phyloP scores from a whole-genome alignment of 37 sponge, comb jelly and placozoan species.

The Haliclona indistincta region DNA sequence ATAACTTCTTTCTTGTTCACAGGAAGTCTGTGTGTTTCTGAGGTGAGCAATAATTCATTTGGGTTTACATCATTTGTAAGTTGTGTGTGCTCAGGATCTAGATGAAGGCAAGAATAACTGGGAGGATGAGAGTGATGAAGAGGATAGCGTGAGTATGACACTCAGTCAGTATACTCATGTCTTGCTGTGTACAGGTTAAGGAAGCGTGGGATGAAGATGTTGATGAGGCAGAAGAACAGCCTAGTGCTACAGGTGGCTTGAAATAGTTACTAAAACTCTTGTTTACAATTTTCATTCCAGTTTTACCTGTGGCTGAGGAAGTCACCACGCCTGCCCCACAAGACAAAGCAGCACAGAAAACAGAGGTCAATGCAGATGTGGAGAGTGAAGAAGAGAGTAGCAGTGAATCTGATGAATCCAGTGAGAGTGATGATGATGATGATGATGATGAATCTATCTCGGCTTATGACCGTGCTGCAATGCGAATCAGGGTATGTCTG shows the following conservation, averaged over 20 bases:
- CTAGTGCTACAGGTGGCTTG: not conserved
- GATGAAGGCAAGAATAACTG: constrained; percentile 10
- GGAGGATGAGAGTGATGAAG: constrained; percentile 43
- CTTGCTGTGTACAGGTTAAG: not conserved
- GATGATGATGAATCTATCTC: constrained; percentile 16
- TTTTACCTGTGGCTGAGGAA: constrained; percentile 20
- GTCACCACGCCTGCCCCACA: not conserved
- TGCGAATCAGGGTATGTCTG: constrained; percentile 39
- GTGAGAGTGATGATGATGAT: constrained; percentile 8
- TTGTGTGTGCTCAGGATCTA: not conserved
- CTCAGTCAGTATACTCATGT: not conserved
- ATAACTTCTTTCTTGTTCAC: not conserved
- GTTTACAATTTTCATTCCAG: not conserved
- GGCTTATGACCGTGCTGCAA: constrained; percentile 32
- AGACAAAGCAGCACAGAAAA: not conserved
- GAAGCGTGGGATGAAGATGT: constrained; percentile 49
- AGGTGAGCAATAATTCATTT: not conserved
- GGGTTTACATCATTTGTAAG: not conserved
- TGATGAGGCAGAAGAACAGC: constrained; percentile 27
- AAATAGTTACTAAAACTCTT: not conserved
- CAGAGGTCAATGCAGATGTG: not conserved
- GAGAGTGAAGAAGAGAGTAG: constrained; percentile 9
- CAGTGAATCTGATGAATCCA: not conserved
- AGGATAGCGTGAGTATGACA: constrained; percentile 18
- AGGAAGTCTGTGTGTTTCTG: not conserved